phyloP scores from a whole-genome alignment of 2,797 vertebrate genomes.

The Heterohyrax brucei region DNA sequence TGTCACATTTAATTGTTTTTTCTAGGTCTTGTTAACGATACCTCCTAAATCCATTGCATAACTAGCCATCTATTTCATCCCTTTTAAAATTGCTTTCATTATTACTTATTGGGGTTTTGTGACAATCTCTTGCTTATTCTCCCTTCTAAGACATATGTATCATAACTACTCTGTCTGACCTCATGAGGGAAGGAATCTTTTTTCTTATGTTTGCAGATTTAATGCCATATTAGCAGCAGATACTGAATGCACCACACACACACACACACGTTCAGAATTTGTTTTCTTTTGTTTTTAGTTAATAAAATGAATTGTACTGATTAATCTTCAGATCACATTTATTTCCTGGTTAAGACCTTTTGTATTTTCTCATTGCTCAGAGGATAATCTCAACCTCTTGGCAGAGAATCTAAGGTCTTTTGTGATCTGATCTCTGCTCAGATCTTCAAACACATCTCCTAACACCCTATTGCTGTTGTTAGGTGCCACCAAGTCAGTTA shows the following conservation, averaged over 20 bases:
- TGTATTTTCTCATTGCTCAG: not conserved
- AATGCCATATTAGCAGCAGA: not conserved
- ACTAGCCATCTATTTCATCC: not conserved
- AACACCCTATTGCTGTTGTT: not conserved
- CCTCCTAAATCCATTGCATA: not conserved
- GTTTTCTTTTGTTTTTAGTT: not conserved
- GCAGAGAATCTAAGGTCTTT: conserved; percentile 63
- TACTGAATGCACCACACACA: not conserved
- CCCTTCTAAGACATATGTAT: not conserved
- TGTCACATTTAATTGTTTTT: not conserved
- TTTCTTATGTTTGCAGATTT: not conserved
- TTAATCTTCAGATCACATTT: not conserved
- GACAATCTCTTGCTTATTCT: not conserved
- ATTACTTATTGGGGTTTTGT: conserved; percentile 52
- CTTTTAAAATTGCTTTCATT: not conserved
- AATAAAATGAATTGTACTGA: not conserved
- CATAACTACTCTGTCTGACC: not conserved
- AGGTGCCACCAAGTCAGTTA: no score
- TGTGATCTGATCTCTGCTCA: conserved; percentile 21
- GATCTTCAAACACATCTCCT: not conserved
- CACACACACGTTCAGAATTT: not conserved
- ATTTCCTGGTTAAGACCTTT: not conserved
- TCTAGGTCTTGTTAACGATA: not conserved
- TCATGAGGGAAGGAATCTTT: not conserved
- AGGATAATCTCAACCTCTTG: not conserved